Evolutionary conservation across 1,140 invertebrate genomes (phyloP), one percentile per base, ranked within the genome.

Genomic region (Papilio helenus): DNA sequence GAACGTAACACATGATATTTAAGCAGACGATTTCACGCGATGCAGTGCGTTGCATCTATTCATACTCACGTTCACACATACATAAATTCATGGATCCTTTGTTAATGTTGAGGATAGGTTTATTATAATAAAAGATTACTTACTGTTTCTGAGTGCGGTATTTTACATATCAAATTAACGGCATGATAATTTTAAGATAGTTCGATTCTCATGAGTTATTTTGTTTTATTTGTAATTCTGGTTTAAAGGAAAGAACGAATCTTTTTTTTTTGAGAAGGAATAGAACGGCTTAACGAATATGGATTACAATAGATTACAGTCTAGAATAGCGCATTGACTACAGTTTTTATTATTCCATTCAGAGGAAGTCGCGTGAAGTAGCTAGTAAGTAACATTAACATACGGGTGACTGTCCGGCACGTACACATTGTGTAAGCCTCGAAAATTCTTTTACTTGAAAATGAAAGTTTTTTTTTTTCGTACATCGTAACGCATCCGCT

Each of bases 391-490:
- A 16, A 20, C 26, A 44, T 3, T 46, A 44, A 72, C 5, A 72
- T 72, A 23, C 20, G n/a, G n/a, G 72, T n/a, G 51, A 76, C 9
- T 65, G 76, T 83, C 80, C 80, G 79, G 73, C 80, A n/a, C 77
- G 72, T 79, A 73, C 76, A 16, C 80, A 83, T 86, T 87, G 81
- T 80, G 83, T 80, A 84, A 87, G 76, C 44, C 71, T 80, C 79
- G 61, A 81, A 68, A 83, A 80, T 82, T 77, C 76, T 77, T 87
- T 85, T 85, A 83, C 83, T 83, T 79, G 81, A 86, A 87, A 86
- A 86, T 83, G 86, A 88, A 88, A 88, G 86, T 86, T 86, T 85
- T 81, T 79, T 81, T 79, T 46, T 82, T 82, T 61, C 34, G 73
- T 79, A 82, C 74, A 80, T 51, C 58, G 71, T 44, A 78, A 72